A percentile compares a stretch with the other conserved stretches of the same genome.
Conservation (phyloP, 2,888 invertebrate species). For the Tipula helvola region DNA sequence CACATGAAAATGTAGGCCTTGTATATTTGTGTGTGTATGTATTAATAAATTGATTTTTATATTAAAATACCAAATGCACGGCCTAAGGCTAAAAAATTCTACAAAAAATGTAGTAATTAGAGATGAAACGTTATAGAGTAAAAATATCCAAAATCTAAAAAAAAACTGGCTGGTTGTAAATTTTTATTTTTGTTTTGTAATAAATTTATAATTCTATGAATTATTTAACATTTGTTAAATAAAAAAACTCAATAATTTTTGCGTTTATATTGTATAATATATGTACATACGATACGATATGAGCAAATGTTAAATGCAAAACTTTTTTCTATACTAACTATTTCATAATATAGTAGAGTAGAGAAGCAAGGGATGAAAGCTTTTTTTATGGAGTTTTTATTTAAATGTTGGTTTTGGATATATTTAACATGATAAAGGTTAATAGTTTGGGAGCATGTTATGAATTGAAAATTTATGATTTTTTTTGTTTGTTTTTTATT, state of each 20-base stretch:
- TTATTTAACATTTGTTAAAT: not conserved
- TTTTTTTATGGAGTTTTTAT: not conserved
- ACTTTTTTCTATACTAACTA: not conserved
- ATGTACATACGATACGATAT: not conserved
- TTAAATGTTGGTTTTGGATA: not conserved
- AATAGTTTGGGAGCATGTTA: not conserved
- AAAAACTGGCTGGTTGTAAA: not conserved
- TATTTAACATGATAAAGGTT: not conserved
- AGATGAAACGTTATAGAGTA: not conserved
- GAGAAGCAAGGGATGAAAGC: not conserved
- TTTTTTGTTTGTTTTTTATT: not conserved
- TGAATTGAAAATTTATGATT: not conserved
- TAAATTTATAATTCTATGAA: not conserved
- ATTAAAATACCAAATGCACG: not conserved
- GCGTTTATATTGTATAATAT: not conserved
- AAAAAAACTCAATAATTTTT: not conserved
- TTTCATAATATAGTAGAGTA: no score
- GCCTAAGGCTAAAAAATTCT: not conserved
- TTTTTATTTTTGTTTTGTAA: not conserved
- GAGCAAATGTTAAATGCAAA: not conserved
- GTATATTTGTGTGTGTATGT: no score
- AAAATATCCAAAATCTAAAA: not conserved
- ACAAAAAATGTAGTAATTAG: not conserved
- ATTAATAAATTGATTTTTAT: not conserved
- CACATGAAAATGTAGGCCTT: not conserved